Evolutionary conservation across 2,888 invertebrate genomes (phyloP), one percentile per base, ranked within the genome.

Genomic region (Pheosia gnoma): DNA sequence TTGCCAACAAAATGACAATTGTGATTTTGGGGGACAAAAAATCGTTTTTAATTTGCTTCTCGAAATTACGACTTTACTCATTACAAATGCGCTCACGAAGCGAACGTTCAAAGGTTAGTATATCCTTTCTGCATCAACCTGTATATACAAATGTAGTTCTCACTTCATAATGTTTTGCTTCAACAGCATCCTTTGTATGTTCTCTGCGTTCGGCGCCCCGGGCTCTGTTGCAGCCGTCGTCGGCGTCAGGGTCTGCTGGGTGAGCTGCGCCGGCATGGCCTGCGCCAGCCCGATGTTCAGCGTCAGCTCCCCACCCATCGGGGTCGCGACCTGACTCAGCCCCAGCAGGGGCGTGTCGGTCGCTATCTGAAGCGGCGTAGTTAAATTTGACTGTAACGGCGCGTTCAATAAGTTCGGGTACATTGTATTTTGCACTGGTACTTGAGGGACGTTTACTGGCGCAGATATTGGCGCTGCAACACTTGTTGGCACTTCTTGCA

Each of bases 101-200:
- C 25, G 25, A 25, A 25, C 25, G 1, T 25, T 25, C 25, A 25
- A 25, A 25, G 25, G 25, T n/a, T n/a, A n/a, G n/a, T 25, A 25
- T 25, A 25, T 25, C 0, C 2, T 25, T 25, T 0, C 25, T 25
- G 25, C 25, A 25, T 25, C 25, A 25, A 25, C 25, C 25, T 25
- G 25, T 25, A 25, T 25, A 25, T 25, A 25, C 25, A 25, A 25
- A 25, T 25, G 25, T 25, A 25, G 25, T 47, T 85, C 91, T 89
- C 45, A 94, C 94, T 91, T 93, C 83, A 93, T 92, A 68, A 94
- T 92, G 75, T 93, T 94, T 77, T 94, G 94, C 60, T 94, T 94
- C 60, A 94, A 76, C 71, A 94, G 75, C 93, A 94, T 94, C 79
- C 93, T 81, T 75, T 94, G 93, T 53, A 94, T 89, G 67, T 93